Evolutionary conservation across 1,140 invertebrate species (phyloP), one percentile per base, ranked within the genome.

Genomic region (Philaenus spumarius): DNA sequence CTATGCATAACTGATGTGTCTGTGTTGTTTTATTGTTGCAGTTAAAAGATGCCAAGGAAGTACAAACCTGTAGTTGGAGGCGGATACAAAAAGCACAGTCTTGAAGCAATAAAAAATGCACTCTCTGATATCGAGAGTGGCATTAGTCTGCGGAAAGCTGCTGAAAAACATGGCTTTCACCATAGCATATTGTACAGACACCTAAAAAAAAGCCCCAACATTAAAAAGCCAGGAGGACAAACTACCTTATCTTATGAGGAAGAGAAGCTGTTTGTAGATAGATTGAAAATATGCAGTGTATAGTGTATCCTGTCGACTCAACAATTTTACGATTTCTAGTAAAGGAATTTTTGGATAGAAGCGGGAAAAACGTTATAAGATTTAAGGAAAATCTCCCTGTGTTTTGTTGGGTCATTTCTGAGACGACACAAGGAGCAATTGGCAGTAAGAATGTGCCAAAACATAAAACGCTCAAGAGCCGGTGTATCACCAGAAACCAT

Each of bases 401-500:
- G 40, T 20, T 45, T 59, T 59, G 43, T 45, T 59, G 17, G 17
- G n/a, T 2, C 55, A 42, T 59, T 59, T 58, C 23, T 59, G 34
- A 58, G 39, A 59, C 55, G 58, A 6, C 58, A 45, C 40, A 47
- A 46, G n/a, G n/a, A n/a, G n/a, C n/a, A n/a, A n/a, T 17, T 60
- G 37, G 34, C 47, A 19, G 47, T 39, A 17, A 24, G 55, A 24
- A 60, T 57, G 45, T 54, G 43, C 26, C n/a, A n/a, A n/a, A n/a
- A 65, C 24, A 66, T 66, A 35, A 46, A 23, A 43, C 17, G 59
- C 17, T 40, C 23, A 22, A 47, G 58, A 19, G 59, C 62, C 55
- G 42, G 55, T 30, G 35, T 52, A 20, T 26, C 48, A 54, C 40
- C 58, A 59, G 51, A 58, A 3, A 42, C 30, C 26, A 35, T 67